These are phyloP conservation scores for Muscicapa comitata DNA, from an alignment of 2,797 vertebrate species.

Conservation along the genomic window DNA sequence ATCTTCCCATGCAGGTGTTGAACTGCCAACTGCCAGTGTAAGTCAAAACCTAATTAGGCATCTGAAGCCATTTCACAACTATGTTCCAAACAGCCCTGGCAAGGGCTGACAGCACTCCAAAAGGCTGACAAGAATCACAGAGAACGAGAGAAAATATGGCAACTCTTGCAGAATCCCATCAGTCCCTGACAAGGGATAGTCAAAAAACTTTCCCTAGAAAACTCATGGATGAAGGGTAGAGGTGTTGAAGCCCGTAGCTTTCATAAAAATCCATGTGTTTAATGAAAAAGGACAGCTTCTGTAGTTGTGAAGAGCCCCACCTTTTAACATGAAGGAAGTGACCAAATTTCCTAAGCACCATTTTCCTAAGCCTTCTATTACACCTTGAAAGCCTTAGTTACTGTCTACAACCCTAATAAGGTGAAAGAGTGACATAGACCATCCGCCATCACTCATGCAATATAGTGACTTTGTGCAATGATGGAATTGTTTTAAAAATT, in stretches of 20 bases:
- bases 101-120: neutral
- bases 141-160: neutral
- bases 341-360: neutral
- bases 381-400: neutral
- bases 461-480: neutral
- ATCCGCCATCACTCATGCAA: neutral
- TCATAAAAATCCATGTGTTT: neutral
- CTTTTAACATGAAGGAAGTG: neutral
- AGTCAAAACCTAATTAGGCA: neutral
- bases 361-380: neutral
- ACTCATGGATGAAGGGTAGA: fast-evolving
- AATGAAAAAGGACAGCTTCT: neutral
- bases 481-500: neutral
- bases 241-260: neutral
- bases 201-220: neutral
- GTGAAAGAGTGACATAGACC: neutral
- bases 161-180: neutral
- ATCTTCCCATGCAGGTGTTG: neutral
- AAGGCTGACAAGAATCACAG: neutral
- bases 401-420: neutral
- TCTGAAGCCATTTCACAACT: neutral
- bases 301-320: neutral
- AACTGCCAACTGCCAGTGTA: neutral
- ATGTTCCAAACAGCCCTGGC: neutral
- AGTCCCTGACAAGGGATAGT: neutral